Evolutionary conservation across 2,888 invertebrate species (phyloP).

Genomic region (Pachymerium ferrugineum): DNA sequence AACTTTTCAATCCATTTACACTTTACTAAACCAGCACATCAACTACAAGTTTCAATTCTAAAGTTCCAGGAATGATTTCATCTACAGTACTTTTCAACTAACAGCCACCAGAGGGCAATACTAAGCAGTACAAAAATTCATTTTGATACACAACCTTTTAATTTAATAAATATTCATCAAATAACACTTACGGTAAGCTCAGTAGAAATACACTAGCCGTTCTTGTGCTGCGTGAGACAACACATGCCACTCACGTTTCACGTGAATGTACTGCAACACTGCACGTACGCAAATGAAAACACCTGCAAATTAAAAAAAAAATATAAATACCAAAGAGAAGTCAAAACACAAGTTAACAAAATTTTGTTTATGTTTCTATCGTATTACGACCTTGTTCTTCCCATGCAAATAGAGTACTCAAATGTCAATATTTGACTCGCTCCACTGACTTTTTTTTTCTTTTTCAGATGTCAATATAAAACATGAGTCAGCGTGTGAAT

Average conservation of each 20-base stretch:
- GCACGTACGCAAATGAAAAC: conserved; percentile 80
- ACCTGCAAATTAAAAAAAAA: conserved; percentile 53
- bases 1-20: no score
- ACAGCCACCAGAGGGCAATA: not conserved
- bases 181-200: conserved; percentile 18
- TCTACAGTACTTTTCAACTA: no score
- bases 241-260: conserved; percentile 81
- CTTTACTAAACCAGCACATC: no score
- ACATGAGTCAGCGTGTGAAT: not conserved
- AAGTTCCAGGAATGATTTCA: no score
- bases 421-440: not conserved
- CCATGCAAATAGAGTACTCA: not conserved
- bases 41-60: no score
- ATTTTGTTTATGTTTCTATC: not conserved
- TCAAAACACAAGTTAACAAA: not conserved
- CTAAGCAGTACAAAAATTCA: not conserved
- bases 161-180: not conserved
- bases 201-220: conserved; percentile 80
- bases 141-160: no score
- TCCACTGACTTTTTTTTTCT: not conserved
- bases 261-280: conserved; percentile 79
- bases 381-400: not conserved
- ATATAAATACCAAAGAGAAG: not conserved
- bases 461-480: not conserved
- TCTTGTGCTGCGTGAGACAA: conserved; percentile 80